These are phyloP conservation scores for Synergus umbraculus DNA, from an alignment of 2,888 invertebrate species.

Conservation along the genomic window DNA sequence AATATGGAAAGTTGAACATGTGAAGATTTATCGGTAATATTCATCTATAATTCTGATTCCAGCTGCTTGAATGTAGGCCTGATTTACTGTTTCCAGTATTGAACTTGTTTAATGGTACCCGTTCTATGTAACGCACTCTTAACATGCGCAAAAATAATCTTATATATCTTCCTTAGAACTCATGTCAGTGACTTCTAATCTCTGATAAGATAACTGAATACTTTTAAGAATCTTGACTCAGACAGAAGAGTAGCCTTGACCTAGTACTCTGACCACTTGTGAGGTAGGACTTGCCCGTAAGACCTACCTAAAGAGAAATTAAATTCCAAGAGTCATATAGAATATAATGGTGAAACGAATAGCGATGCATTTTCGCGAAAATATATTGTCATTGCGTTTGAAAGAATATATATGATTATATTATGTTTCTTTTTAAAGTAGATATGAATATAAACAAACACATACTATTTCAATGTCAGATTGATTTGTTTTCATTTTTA, in stretches of 20 bases:
- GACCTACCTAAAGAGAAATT: conserved; percentile 8
- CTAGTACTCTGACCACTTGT: conserved; percentile 50
- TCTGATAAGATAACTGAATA: background rate
- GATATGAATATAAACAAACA: background rate
- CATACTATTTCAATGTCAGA: background rate
- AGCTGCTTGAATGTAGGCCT: too few species aligned
- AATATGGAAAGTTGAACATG: too few species aligned
- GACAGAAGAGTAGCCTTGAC: conserved; percentile 64
- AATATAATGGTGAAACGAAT: background rate
- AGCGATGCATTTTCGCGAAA: background rate
- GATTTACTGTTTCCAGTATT: too few species aligned
- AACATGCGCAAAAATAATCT: background rate
- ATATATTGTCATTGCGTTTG: background rate
- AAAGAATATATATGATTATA: background rate
- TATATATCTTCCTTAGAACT: background rate
- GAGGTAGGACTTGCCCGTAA: background rate
- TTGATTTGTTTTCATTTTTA: too few species aligned
- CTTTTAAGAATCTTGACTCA: conserved; percentile 36
- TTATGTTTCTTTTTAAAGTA: background rate
- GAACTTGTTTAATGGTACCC: background rate
- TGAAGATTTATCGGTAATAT: too few species aligned
- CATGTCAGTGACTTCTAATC: background rate
- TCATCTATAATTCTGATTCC: too few species aligned
- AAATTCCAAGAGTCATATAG: background rate
- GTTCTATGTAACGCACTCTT: background rate